Evolutionary conservation across 1,140 invertebrate genomes (phyloP).

Genomic region (Periplaneta americana): DNA sequence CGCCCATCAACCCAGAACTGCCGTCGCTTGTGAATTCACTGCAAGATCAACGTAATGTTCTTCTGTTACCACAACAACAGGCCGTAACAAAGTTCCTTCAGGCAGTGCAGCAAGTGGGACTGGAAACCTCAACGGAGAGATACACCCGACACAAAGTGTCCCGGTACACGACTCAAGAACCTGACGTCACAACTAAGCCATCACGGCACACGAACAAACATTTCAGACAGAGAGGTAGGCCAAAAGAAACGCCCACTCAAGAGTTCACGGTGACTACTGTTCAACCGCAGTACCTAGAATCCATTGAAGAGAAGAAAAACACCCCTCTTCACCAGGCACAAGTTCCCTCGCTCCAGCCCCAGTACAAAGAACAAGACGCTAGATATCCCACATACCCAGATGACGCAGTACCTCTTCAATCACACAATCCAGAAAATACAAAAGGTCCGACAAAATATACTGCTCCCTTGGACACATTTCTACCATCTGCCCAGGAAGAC

Average conservation of each 20-base stretch:
- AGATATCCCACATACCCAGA: neutral
- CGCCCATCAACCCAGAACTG: slow-evolving; percentile 46
- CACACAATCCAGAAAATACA: too few species aligned
- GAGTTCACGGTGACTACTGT: neutral
- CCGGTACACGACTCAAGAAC: neutral
- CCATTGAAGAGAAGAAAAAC: neutral
- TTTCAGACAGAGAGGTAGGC: neutral
- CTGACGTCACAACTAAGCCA: neutral
- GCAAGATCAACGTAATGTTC: slow-evolving; percentile 36
- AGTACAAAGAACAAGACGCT: neutral
- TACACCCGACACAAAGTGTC: neutral
- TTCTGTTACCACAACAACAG: neutral
- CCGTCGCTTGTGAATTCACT: slow-evolving; percentile 53
- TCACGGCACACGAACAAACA: neutral
- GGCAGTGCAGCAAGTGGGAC: neutral
- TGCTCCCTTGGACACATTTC: too few species aligned
- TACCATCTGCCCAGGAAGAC: too few species aligned
- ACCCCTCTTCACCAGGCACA: neutral
- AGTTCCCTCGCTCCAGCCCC: too few species aligned
- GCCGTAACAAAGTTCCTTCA: neutral
- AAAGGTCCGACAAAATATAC: too few species aligned
- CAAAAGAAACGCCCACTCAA: neutral
- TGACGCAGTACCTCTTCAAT: too few species aligned
- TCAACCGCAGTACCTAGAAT: neutral
- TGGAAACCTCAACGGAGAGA: neutral